A percentile compares a stretch with the other conserved stretches of the same genome.
These are phyloP conservation scores for Notodonta dromedarius DNA, from an alignment of 2,888 invertebrate genomes.

Conservation along the genomic window DNA sequence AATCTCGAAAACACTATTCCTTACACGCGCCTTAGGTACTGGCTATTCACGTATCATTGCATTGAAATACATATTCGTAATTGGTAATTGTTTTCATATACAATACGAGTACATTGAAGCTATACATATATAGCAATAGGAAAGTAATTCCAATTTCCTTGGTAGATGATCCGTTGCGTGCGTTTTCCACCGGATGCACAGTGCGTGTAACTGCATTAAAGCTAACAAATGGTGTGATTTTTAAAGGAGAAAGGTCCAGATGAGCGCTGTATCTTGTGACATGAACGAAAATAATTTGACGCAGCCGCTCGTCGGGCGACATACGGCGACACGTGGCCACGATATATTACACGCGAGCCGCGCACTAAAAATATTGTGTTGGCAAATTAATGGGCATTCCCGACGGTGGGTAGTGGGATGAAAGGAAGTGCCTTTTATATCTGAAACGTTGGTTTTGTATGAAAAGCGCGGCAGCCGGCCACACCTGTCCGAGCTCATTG, in stretches of 20 bases:
- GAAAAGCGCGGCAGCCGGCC: conserved; percentile 81
- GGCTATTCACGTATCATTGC: too few species aligned
- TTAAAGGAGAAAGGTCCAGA: conserved; percentile 83
- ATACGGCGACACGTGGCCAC: conserved; percentile 83
- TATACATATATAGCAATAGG: neutral
- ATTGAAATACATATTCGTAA: too few species aligned
- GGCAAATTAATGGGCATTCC: conserved; percentile 85
- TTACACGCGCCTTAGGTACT: too few species aligned
- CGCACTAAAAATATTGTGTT: conserved; percentile 84
- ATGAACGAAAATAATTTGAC: conserved; percentile 84
- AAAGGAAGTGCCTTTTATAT: conserved; percentile 84
- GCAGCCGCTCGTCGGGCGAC: conserved; percentile 81
- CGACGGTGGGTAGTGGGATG: conserved; percentile 82
- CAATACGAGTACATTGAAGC: neutral
- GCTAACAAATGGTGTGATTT: conserved; percentile 76
- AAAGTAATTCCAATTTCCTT: conserved; percentile 19
- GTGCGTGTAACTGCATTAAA: conserved; percentile 60
- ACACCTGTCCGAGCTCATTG: conserved; percentile 79
- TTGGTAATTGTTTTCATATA: too few species aligned
- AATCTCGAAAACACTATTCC: too few species aligned
- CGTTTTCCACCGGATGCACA: conserved; percentile 70
- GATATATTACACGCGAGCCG: conserved; percentile 84
- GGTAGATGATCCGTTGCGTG: conserved; percentile 29
- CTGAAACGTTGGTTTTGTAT: conserved; percentile 83
- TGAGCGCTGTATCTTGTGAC: conserved; percentile 83